phyloP scores from a whole-genome alignment of 2,888 invertebrate species.

The Oligia fasciuncula region DNA sequence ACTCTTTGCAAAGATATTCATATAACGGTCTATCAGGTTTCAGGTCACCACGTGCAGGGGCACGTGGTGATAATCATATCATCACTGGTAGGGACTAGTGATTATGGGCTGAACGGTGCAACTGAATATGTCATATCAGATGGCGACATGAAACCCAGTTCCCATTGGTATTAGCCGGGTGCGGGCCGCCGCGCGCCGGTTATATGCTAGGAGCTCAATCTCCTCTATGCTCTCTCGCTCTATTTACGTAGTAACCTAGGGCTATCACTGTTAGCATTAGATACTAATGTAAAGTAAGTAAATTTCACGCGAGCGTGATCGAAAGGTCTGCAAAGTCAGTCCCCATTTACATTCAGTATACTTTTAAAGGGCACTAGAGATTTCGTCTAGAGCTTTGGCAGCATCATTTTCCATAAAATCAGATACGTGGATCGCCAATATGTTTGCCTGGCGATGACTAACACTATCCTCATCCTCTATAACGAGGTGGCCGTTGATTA shows the following conservation, averaged over 20 bases:
- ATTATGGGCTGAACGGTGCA: neutral
- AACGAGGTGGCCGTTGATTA: neutral
- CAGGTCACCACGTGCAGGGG: neutral
- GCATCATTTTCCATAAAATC: neutral
- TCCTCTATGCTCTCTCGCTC: neutral
- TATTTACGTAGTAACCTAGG: neutral
- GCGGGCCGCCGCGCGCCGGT: neutral
- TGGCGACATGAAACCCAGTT: neutral
- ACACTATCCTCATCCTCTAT: neutral
- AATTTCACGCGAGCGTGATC: too few species aligned
- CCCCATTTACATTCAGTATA: neutral
- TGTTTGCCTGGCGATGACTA: neutral
- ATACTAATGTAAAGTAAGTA: neutral
- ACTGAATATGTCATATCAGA: neutral
- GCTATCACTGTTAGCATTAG: neutral
- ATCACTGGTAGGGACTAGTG: too few species aligned
- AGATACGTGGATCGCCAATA: neutral
- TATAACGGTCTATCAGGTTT: neutral
- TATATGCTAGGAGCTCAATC: neutral
- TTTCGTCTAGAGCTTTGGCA: neutral
- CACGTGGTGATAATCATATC: too few species aligned
- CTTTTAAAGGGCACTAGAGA: neutral
- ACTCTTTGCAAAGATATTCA: neutral
- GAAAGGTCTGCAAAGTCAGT: neutral
- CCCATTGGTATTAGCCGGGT: neutral